Percentiles rank a stretch among this genome's conserved stretches.
Evolutionary conservation across 2,888 invertebrate genomes (phyloP).

Genomic region (Drosophila suboccidentalis): DNA sequence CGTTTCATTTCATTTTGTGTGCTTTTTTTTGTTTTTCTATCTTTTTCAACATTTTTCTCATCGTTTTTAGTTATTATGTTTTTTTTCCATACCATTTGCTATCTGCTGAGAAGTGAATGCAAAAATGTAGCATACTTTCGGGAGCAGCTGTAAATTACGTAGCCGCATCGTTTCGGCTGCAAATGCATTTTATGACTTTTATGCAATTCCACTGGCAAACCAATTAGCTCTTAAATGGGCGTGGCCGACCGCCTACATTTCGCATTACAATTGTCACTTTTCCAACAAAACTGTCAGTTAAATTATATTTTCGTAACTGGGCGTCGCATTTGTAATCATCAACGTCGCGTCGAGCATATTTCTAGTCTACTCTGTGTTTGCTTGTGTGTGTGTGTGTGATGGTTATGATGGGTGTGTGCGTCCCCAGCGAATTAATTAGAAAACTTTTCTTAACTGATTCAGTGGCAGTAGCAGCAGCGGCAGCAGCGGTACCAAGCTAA

Average conservation of each 20-base stretch:
- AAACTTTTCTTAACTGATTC: slow-evolving; percentile 82
- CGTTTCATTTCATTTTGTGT: slow-evolving; percentile 21
- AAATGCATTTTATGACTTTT: slow-evolving; percentile 72
- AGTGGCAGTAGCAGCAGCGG: slow-evolving; percentile 67
- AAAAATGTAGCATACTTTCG: slow-evolving; percentile 28
- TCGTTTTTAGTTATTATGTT: neutral
- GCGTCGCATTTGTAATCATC: slow-evolving; percentile 54
- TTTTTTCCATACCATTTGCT: slow-evolving; percentile 8
- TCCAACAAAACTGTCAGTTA: slow-evolving; percentile 70
- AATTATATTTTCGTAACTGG: slow-evolving; percentile 64
- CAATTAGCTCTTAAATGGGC: slow-evolving; percentile 62
- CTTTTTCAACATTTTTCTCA: neutral
- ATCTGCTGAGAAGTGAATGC: neutral
- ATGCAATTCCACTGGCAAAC: slow-evolving; percentile 52
- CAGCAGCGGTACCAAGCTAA: slow-evolving; percentile 41
- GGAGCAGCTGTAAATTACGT: slow-evolving; percentile 30
- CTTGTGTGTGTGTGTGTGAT: slow-evolving; percentile 18
- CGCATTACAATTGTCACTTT: slow-evolving; percentile 64
- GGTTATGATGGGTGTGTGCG: slow-evolving; percentile 38
- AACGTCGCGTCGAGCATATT: slow-evolving; percentile 51
- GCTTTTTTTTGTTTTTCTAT: neutral
- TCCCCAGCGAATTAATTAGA: slow-evolving; percentile 81
- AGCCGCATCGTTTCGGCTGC: slow-evolving; percentile 37
- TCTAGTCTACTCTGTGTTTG: slow-evolving; percentile 16
- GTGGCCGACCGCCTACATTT: slow-evolving; percentile 32